These are phyloP conservation scores for Erethizon dorsatum DNA, from an alignment of 2,797 vertebrate species.

Conservation along the genomic window DNA sequence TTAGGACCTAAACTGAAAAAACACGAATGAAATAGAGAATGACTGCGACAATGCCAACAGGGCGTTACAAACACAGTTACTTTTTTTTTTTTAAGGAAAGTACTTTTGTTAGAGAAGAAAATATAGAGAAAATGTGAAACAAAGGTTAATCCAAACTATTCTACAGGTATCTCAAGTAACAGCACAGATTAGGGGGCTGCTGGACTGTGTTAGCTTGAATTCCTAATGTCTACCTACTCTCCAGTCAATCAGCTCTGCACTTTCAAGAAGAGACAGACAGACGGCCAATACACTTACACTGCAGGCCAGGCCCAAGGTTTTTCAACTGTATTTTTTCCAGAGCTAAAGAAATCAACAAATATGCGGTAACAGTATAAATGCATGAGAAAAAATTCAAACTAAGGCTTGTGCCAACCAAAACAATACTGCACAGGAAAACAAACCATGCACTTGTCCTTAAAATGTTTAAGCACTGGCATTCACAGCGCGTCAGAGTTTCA, in stretches of 20 bases:
- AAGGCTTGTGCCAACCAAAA: constrained; percentile 48
- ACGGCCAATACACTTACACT: constrained; percentile 54
- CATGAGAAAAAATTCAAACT: constrained; percentile 53
- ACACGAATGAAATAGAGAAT: neutral
- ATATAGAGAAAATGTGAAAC: constrained; percentile 47
- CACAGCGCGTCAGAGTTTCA: constrained; percentile 56
- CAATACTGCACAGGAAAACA: neutral
- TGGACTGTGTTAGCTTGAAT: constrained; percentile 48
- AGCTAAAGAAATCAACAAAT: neutral
- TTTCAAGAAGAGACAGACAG: constrained; percentile 55
- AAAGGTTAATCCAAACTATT: constrained; percentile 17
- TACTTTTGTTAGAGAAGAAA: constrained; percentile 52
- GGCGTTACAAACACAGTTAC: neutral
- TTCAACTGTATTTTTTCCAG: neutral
- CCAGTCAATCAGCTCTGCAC: constrained; percentile 9
- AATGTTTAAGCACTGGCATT: neutral
- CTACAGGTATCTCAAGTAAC: neutral
- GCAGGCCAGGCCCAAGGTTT: constrained; percentile 42
- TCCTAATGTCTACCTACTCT: constrained; percentile 60
- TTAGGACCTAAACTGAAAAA: neutral
- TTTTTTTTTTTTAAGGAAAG: neutral
- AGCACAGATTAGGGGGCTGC: neutral
- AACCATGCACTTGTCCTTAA: constrained; percentile 48
- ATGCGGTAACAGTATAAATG: neutral
- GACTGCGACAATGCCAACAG: neutral